Percentiles rank a stretch among this genome's conserved stretches.
These are phyloP conservation scores for Tricholaema leucomelas DNA, from an alignment of 2,113 vertebrate species.

Conservation along the genomic window DNA sequence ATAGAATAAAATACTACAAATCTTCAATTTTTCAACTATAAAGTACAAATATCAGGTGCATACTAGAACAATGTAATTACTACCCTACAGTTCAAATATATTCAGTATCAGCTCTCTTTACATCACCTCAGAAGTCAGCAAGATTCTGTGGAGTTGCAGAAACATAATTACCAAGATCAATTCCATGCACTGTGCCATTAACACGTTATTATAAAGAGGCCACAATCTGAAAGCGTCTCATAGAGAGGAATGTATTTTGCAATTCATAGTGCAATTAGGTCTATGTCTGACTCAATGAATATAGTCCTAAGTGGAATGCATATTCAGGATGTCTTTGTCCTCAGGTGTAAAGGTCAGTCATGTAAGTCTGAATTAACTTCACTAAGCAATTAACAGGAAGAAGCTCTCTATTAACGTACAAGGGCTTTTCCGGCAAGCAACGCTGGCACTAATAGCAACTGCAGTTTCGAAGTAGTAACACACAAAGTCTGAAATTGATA, in stretches of 20 bases:
- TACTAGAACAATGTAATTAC: background rate
- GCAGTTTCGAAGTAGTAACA: background rate
- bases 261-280: constrained; percentile 23
- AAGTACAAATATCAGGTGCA: background rate
- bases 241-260: constrained; percentile 9
- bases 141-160: constrained; percentile 19
- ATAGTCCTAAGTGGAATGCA: constrained; percentile 23
- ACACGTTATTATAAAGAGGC: background rate
- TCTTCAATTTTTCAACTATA: background rate
- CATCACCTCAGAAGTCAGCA: background rate
- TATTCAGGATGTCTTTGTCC: background rate
- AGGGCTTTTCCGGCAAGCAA: background rate
- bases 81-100: background rate
- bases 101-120: background rate
- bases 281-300: background rate
- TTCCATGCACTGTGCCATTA: background rate
- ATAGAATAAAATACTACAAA: background rate
- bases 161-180: constrained; percentile 35
- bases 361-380: background rate
- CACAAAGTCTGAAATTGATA: background rate
- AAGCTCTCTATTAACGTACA: background rate
- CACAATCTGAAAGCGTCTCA: background rate
- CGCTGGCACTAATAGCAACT: background rate
- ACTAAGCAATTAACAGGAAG: background rate
- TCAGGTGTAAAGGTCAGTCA: background rate